A percentile compares a stretch with the other conserved stretches of the same genome.
Evolutionary conservation across 2,888 invertebrate genomes (phyloP).

Genomic region (Choreutis nemorana): DNA sequence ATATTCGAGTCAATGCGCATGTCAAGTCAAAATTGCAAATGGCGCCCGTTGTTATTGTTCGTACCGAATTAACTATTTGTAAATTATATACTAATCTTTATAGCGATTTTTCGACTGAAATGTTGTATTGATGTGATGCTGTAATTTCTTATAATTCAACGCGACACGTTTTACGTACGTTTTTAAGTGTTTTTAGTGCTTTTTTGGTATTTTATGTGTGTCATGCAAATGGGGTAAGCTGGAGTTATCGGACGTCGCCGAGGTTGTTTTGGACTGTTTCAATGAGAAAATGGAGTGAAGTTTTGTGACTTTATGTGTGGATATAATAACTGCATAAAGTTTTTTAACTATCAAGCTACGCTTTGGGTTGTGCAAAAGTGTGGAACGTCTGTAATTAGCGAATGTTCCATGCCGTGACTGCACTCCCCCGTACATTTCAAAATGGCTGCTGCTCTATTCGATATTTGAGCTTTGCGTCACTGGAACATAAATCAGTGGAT

Average conservation of each 20-base stretch:
- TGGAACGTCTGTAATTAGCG: conserved; percentile 47
- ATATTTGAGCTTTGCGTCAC: conserved; percentile 69
- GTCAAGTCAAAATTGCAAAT: conserved; percentile 93
- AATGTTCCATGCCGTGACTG: conserved; percentile 67
- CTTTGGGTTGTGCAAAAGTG: conserved; percentile 29
- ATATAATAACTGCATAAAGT: conserved; percentile 54
- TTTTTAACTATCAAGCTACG: conserved; percentile 31
- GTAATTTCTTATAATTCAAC: conserved; percentile 56
- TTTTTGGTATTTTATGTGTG: conserved; percentile 73
- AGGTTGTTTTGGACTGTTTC: conserved; percentile 67
- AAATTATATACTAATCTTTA: conserved; percentile 73
- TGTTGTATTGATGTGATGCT: conserved; percentile 61
- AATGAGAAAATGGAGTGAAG: conserved; percentile 57
- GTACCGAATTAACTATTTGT: conserved; percentile 83
- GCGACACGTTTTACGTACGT: conserved; percentile 57
- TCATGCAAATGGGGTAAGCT: conserved; percentile 79
- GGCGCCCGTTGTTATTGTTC: conserved; percentile 99
- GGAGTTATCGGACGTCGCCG: conserved; percentile 66
- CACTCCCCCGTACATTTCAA: conserved; percentile 67
- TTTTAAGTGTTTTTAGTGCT: conserved; percentile 64
- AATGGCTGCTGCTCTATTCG: conserved; percentile 69
- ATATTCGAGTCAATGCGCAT: conserved; percentile 70
- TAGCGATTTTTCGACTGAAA: conserved; percentile 67
- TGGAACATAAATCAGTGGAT: conserved; percentile 63
- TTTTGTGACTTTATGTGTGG: conserved; percentile 51